These are phyloP conservation scores for Enoplolaimus lenunculus DNA, from an alignment of 2,888 invertebrate genomes.

Conservation along the genomic window DNA sequence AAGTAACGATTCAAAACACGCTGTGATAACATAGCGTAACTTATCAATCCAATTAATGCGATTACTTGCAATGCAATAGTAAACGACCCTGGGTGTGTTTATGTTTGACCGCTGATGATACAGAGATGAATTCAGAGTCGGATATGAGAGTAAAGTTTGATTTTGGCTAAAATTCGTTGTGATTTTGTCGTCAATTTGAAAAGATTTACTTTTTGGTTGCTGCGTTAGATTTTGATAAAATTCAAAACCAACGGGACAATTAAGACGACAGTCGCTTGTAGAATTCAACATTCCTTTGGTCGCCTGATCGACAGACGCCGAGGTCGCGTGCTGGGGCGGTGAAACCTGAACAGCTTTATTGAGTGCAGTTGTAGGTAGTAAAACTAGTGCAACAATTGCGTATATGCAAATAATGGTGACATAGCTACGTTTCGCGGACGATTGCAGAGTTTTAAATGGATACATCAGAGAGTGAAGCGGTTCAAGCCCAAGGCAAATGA, in stretches of 20 bases:
- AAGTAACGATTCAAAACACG: conserved; percentile 14
- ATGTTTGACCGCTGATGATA: too few species aligned
- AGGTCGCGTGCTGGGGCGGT: neutral
- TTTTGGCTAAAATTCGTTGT: neutral
- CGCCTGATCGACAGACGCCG: neutral
- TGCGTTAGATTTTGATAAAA: neutral
- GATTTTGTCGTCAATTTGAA: neutral
- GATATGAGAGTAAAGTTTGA: neutral
- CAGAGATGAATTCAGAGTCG: neutral
- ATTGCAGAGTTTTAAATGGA: conserved; percentile 11
- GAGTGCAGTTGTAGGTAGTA: conserved; percentile 12
- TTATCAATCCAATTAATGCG: neutral
- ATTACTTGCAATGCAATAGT: neutral
- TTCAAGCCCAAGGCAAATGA: conserved; percentile 13
- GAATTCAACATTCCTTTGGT: neutral
- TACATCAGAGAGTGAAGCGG: conserved; percentile 11
- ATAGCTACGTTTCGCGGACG: neutral
- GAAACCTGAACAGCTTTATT: neutral
- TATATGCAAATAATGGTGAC: neutral
- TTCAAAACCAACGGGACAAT: neutral
- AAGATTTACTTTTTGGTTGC: neutral
- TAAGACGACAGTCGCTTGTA: neutral
- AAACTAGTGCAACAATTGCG: neutral
- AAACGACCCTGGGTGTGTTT: too few species aligned
- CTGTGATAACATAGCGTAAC: conserved; percentile 6